Percentiles rank a stretch among this genome's conserved stretches.
Conservation (phyloP, 2,888 invertebrate genomes). For the Phymatocera aterrima region DNA sequence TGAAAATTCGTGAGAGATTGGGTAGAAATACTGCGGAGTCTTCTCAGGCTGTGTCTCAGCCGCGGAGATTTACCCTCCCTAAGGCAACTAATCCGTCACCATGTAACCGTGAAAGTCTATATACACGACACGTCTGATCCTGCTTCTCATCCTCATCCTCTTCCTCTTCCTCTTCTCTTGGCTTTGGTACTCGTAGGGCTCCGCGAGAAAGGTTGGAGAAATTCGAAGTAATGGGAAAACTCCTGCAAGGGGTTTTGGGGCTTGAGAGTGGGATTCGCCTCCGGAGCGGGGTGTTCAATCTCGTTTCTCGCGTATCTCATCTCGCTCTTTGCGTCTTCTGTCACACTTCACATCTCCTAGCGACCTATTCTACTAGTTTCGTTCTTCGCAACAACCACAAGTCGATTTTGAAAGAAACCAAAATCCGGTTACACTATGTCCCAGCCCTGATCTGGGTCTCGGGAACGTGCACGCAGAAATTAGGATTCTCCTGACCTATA, state of each 20-base stretch:
- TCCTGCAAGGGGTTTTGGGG: conserved; percentile 58
- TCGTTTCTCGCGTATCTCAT: conserved; percentile 51
- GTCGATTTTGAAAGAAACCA: conserved; percentile 6
- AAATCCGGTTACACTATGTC: conserved; percentile 1
- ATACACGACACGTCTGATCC: conserved; percentile 43
- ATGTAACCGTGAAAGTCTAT: conserved; percentile 45
- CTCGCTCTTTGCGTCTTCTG: conserved; percentile 46
- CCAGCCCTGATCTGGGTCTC: conserved; percentile 47
- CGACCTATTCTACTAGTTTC: background rate
- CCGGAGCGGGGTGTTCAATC: too few species aligned
- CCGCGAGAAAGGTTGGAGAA: conserved; percentile 55
- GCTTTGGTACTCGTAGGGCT: conserved; percentile 7
- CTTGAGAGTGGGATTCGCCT: too few species aligned
- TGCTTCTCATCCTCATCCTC: conserved; percentile 15
- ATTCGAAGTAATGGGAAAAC: conserved; percentile 73
- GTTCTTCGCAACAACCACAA: background rate
- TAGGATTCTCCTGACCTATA: conserved; percentile 49
- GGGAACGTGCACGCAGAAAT: background rate
- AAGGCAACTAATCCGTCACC: conserved; percentile 44
- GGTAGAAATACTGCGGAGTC: conserved; percentile 6
- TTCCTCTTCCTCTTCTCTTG: background rate
- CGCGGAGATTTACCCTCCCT: conserved; percentile 33
- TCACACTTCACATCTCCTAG: background rate
- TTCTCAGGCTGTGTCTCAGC: conserved; percentile 23
- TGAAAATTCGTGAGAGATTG: conserved; percentile 33